Percentiles rank a stretch among this genome's conserved stretches.
Evolutionary conservation across 2,113 vertebrate genomes (phyloP).

Genomic region (Cygnus buccinator): DNA sequence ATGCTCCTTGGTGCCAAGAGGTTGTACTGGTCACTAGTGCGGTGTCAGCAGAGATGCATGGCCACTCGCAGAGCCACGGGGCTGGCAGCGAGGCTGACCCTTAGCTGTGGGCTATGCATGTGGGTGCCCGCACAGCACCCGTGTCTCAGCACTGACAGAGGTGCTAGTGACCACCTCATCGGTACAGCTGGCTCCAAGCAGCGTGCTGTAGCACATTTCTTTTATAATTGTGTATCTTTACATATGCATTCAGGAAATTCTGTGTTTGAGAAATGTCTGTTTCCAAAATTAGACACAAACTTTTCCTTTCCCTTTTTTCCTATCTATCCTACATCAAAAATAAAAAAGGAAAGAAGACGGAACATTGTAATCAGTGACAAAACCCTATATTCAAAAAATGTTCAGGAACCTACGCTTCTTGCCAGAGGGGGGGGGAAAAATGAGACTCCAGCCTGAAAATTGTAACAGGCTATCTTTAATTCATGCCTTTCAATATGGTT

Average conservation of each 20-base stretch:
- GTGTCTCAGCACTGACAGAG: not conserved
- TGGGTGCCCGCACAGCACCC: not conserved
- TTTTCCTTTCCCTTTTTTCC: not conserved
- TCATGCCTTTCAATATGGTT: not conserved
- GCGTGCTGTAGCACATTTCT: not conserved
- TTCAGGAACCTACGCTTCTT: not conserved
- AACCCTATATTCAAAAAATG: not conserved
- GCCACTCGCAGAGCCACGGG: too few relatives aligned
- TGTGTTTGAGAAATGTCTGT: not conserved
- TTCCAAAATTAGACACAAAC: not conserved
- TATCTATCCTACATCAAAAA: not conserved
- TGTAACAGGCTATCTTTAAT: not conserved
- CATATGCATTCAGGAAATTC: not conserved
- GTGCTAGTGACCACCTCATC: not conserved
- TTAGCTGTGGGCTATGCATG: not conserved
- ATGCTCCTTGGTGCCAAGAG: not conserved
- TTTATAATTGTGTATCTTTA: not conserved
- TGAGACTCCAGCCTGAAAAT: not conserved
- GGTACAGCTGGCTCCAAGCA: not conserved
- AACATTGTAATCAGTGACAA: not conserved
- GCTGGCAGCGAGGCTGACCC: not conserved
- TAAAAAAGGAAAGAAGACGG: not conserved
- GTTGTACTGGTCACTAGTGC: not conserved
- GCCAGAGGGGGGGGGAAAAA: fast-evolving
- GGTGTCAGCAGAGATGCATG: not conserved